These are phyloP conservation scores for Catamblyrhynchus diadema DNA, from an alignment of 2,797 vertebrate species.

Conservation along the genomic window DNA sequence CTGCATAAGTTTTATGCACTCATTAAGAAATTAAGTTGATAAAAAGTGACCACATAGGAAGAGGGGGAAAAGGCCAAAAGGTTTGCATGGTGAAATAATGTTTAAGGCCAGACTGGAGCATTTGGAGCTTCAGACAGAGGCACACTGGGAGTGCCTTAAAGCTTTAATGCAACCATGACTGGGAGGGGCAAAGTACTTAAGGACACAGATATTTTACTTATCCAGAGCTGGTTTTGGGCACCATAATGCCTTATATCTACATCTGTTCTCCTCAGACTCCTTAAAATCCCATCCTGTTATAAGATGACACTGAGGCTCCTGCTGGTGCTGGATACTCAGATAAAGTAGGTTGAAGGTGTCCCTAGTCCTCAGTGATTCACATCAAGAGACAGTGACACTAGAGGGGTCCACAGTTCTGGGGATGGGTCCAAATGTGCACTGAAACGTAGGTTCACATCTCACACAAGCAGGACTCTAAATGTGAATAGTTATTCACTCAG, in stretches of 20 bases:
- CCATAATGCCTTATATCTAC: background rate
- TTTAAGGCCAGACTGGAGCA: background rate
- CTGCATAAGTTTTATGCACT: constrained; percentile 59
- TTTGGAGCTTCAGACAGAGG: background rate
- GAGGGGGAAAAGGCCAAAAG: constrained; percentile 11
- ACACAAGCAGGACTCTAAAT: background rate
- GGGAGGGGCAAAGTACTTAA: background rate
- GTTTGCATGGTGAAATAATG: constrained; percentile 32
- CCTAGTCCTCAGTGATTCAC: fast-evolving
- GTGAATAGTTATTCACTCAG: background rate
- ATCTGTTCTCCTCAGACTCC: background rate
- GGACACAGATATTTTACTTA: background rate
- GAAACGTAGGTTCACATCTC: background rate
- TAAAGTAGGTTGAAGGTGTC: background rate
- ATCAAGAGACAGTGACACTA: background rate
- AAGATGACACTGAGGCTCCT: background rate
- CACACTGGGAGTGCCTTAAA: background rate
- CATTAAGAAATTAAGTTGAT: constrained; percentile 61
- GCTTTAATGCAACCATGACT: background rate
- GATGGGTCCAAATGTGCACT: background rate
- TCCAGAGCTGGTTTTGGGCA: background rate
- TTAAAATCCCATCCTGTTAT: background rate
- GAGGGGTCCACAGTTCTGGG: background rate
- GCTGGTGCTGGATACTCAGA: too few relatives aligned
- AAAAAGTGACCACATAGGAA: constrained; percentile 40